phyloP scores from a whole-genome alignment of 1,140 invertebrate species.

The Drosophila rhopaloa region DNA sequence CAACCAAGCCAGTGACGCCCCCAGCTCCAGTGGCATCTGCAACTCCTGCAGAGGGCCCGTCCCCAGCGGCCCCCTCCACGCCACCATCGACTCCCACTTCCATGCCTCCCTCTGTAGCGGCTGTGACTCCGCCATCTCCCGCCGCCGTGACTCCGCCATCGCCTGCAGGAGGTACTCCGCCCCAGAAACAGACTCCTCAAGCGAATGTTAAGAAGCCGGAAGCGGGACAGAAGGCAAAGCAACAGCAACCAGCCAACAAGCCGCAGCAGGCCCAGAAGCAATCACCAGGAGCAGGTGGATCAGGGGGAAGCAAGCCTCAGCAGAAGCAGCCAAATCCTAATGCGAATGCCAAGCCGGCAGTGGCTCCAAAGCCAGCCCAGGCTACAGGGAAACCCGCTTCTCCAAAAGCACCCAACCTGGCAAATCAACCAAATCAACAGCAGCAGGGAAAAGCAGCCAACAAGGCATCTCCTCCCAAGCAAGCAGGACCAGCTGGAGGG shows the following conservation, averaged over 20 bases:
- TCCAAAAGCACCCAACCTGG: constrained; percentile 20
- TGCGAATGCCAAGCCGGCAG: constrained; percentile 35
- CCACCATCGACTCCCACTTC: constrained; percentile 30
- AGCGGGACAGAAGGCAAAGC: constrained; percentile 40
- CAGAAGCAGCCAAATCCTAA: constrained; percentile 42
- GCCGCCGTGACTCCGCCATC: constrained; percentile 13
- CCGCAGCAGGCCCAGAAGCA: constrained; percentile 43
- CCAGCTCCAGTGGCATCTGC: constrained; percentile 7
- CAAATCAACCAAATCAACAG: constrained; percentile 20
- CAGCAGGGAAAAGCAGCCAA: constrained; percentile 37
- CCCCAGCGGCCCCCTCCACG: constrained; percentile 16
- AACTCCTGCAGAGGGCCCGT: neutral
- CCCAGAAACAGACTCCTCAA: constrained; percentile 26
- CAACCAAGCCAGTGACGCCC: constrained; percentile 13
- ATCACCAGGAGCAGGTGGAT: constrained; percentile 1
- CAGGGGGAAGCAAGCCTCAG: constrained; percentile 23
- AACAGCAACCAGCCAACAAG: constrained; percentile 34
- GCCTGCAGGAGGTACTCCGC: constrained; percentile 2
- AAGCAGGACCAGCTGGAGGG: constrained; percentile 37
- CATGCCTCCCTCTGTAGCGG: constrained; percentile 19
- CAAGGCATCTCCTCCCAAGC: constrained; percentile 62
- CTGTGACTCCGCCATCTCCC: constrained; percentile 33
- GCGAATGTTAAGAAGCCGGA: constrained; percentile 50
- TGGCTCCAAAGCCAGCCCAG: constrained; percentile 31
- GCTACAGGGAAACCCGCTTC: constrained; percentile 22